phyloP scores from a whole-genome alignment of 2,888 invertebrate species.

The Drosophila anomalata region DNA sequence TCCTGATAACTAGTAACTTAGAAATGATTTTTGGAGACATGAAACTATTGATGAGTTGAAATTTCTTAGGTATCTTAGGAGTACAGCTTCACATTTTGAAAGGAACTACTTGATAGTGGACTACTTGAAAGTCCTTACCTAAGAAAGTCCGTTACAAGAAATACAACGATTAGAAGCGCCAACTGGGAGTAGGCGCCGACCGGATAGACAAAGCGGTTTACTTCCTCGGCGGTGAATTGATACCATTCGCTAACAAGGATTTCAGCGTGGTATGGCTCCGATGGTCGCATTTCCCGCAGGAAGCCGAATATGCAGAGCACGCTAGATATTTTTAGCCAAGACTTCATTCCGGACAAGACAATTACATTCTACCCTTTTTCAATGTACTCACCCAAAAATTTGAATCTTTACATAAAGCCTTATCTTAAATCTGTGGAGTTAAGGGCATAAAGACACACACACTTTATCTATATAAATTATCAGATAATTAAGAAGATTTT shows the following conservation, averaged over 20 bases:
- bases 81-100: too few species aligned
- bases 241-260: conserved; percentile 90
- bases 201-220: conserved; percentile 89
- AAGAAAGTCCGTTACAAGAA: conserved; percentile 92
- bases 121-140: conserved; percentile 62
- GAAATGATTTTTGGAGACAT: background rate
- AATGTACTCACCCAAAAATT: background rate
- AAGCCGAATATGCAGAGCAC: conserved; percentile 92
- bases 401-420: background rate
- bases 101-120: too few species aligned
- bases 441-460: background rate
- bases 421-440: background rate
- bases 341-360: conserved; percentile 60
- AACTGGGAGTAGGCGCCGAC: conserved; percentile 93
- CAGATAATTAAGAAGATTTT: conserved; percentile 12
- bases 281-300: conserved; percentile 92
- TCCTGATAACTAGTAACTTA: background rate
- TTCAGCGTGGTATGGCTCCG: conserved; percentile 93
- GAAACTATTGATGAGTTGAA: background rate
- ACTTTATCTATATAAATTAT: background rate
- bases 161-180: conserved; percentile 89
- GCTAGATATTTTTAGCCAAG: conserved; percentile 89
- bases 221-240: conserved; percentile 87
- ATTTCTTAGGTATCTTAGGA: background rate
- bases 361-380: background rate